phyloP scores from a whole-genome alignment of 2,113 vertebrate genomes.

The Pangasianodon hypophthalmus region DNA sequence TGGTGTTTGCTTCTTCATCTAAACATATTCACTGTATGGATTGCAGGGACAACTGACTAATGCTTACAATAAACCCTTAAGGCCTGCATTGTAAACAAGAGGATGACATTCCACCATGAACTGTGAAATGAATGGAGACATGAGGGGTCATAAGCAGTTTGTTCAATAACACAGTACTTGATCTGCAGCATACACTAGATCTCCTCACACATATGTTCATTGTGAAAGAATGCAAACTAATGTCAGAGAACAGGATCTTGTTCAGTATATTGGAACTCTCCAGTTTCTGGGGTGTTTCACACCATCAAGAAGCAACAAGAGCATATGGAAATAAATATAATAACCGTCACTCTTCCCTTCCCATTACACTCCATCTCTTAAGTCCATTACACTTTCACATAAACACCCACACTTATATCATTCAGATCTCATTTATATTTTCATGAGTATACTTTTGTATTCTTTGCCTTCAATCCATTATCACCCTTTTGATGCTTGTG shows the following conservation, averaged over 20 bases:
- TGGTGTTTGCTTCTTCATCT: not conserved
- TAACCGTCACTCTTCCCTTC: not conserved
- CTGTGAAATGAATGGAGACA: not conserved
- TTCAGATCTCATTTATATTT: not conserved
- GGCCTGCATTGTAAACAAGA: not conserved
- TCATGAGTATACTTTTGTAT: not conserved
- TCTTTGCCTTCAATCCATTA: constrained; percentile 2
- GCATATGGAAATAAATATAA: not conserved
- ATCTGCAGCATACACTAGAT: not conserved
- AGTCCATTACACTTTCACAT: not conserved
- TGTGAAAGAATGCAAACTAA: not conserved
- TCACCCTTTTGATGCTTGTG: not conserved
- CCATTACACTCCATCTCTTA: too few relatives aligned
- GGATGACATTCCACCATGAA: not conserved
- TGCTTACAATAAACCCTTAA: not conserved
- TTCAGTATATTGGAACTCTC: not conserved
- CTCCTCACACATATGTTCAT: not conserved
- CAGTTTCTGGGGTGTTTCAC: not conserved
- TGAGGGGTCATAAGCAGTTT: not conserved
- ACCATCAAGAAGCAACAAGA: not conserved
- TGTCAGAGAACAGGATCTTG: not conserved
- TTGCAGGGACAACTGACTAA: not conserved
- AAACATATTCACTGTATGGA: not conserved
- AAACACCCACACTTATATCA: not conserved
- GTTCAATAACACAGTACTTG: not conserved